Evolutionary conservation across 2,888 invertebrate genomes (phyloP), one percentile per base, ranked within the genome.

Genomic region (Hofmannophila pseudospretella): DNA sequence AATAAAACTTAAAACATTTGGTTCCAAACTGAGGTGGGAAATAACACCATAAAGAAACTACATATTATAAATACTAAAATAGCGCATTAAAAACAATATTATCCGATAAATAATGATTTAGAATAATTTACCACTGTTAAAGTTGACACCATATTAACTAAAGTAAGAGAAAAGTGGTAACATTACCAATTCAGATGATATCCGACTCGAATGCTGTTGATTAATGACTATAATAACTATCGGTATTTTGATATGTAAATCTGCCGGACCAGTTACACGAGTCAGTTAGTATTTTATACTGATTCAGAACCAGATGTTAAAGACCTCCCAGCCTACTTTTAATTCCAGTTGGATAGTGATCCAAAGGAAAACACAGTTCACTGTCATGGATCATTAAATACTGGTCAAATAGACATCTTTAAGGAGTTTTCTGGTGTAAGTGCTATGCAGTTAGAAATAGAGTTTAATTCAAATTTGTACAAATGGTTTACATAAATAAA

Each of bases 151-250:
- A 20, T 31, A 32, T 34, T 32, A 27, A 39, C 34, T 38, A 28
- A 31, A 30, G 37, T 40, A 31, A 39, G 34, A 34, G 39, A 29
- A 39, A 23, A 3, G 38, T 27, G 35, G 38, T 27, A 23, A 28
- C 34, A 43, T 42, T 37, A 36, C 32, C 42, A 34, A 45, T 41
- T 32, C 33, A 36, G 36, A 40, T 42, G 33, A 31, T n/a, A 23
- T n/a, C 23, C 47, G 39, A 42, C 44, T 34, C 39, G 32, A 44
- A 35, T 32, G 43, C 37, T 25, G 30, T 43, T 55, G 58, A 60
- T 63, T 51, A 53, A 59, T 58, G 44, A 42, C 44, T 36, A 52
- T 52, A 47, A 58, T 55, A 56, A 56, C 45, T 54, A 54, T 55
- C 49, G 39, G 42, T 46, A 46, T 51, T 54, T 46, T 44, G 45